phyloP scores from a whole-genome alignment of 1,140 invertebrate genomes.

The Drosophila simulans region DNA sequence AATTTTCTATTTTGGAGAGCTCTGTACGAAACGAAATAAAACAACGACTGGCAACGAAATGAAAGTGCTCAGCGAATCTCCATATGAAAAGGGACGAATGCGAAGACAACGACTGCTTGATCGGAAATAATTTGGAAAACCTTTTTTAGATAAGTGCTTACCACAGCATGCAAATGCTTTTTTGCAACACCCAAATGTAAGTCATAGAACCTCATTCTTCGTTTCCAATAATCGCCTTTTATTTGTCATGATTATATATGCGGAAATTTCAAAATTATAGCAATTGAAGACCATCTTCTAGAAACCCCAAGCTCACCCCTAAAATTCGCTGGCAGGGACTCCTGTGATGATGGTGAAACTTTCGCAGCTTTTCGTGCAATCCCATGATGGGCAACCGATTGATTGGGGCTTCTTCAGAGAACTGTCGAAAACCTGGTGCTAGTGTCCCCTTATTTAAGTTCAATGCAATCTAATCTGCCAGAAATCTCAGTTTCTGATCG shows the following conservation, averaged over 20 bases:
- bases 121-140: not conserved
- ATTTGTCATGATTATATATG: too few relatives aligned
- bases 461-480: conserved; percentile 33
- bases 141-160: not conserved
- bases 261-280: too few relatives aligned
- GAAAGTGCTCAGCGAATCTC: not conserved
- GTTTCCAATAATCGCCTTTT: too few relatives aligned
- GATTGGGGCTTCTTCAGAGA: not conserved
- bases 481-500: conserved; percentile 15
- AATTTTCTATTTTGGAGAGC: conserved; percentile 25
- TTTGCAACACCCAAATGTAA: too few relatives aligned
- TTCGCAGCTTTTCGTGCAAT: conserved; percentile 36
- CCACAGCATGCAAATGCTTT: too few relatives aligned
- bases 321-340: not conserved
- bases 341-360: conserved; percentile 5
- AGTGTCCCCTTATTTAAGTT: conserved; percentile 6
- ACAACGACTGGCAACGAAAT: conserved; percentile 16
- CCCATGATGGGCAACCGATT: conserved; percentile 31
- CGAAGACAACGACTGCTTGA: conserved; percentile 1
- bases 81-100: not conserved
- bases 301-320: conserved; percentile 4
- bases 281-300: not conserved
- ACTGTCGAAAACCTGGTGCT: conserved; percentile 14
- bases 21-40: conserved; percentile 35
- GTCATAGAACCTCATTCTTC: too few relatives aligned